Base-by-base conservation (phyloP, 2,888 invertebrate genomes). In the Aplocera efformata region DNA sequence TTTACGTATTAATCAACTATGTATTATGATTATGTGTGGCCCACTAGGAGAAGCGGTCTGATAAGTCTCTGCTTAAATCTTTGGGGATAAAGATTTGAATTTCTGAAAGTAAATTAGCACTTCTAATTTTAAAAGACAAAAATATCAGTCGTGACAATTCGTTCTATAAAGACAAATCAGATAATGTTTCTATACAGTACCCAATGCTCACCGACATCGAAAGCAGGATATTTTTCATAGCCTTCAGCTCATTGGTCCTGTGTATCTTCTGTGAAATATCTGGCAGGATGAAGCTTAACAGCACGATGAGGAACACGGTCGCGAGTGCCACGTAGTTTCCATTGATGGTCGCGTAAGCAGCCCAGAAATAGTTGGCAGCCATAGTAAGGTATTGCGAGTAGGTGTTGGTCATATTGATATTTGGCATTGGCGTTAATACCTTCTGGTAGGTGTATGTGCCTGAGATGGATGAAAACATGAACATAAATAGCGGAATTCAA, bases 211-310 rank as follows among this genome's bases (percentile, higher is more conserved):
- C 84, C 64, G 71, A 54, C 56, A 84, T 68, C 21, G 62, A 34
- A 41, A 63, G 42, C 10, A 82, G 9, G 17, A 73, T 58, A 47
- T 72, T 71, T 47, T 79, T 79, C 48, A 83, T 67, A 10, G 50
- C 47, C 23, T 73, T 78, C 20, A 82, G 44, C 23, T 82, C 78
- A 1, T 59, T 67, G 1, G 54, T 60, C 21, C 64, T 64, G 6
- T 70, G 67, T 4, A 78, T 51, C 48, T 68, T 75, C 23, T 72
- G 67, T 0, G 74, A 67, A 27, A 80, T 60, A 24, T 75, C 70
- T 0, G 81, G 79, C 1, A 81, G 50, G 0, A 82, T 41, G 20
- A 78, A 66, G 26, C 68, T 74, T 1, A 83, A 53, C 2, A 76
- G 23, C 1, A 80, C 55, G 1, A 81, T 60, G 1, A 74, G 29